Conservation (phyloP, 1,140 invertebrate genomes). For the Ceratosolen fusciceps region DNA sequence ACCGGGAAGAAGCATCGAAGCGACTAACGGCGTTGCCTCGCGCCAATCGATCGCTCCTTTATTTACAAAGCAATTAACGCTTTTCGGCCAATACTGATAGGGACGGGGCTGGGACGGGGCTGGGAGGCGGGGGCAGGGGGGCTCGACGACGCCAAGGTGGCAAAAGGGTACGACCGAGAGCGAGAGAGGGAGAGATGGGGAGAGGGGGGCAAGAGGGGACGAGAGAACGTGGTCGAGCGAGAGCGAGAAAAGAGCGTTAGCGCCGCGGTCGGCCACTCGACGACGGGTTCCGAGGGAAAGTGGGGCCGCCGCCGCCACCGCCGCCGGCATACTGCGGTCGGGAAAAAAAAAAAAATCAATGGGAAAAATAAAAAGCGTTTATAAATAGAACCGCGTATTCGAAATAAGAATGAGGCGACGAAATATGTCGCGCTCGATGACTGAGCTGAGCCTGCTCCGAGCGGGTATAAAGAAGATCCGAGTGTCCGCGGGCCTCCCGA, state of each 20-base stretch:
- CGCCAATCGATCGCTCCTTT: conserved; percentile 42
- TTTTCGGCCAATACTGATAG: not conserved
- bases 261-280: not conserved
- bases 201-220: not conserved
- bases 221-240: not conserved
- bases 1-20: not conserved
- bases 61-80: conserved; percentile 37
- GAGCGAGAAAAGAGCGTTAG: not conserved
- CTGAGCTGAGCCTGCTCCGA: no score
- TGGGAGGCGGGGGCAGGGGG: no score
- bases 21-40: not conserved
- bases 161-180: not conserved
- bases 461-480: no score
- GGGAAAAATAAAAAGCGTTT: conserved; percentile 44
- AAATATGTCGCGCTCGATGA: not conserved
- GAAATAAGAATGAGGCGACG: conserved; percentile 3
- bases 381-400: conserved; percentile 27
- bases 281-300: conserved; percentile 19
- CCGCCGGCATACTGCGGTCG: no score
- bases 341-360: conserved; percentile 28
- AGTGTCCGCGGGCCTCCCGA: no score
- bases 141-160: not conserved
- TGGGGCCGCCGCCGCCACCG: not conserved
- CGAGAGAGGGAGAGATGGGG: not conserved
- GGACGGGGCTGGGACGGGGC: not conserved